Evolutionary conservation across 2,888 invertebrate genomes (phyloP).

Genomic region (Trichacis sp.): DNA sequence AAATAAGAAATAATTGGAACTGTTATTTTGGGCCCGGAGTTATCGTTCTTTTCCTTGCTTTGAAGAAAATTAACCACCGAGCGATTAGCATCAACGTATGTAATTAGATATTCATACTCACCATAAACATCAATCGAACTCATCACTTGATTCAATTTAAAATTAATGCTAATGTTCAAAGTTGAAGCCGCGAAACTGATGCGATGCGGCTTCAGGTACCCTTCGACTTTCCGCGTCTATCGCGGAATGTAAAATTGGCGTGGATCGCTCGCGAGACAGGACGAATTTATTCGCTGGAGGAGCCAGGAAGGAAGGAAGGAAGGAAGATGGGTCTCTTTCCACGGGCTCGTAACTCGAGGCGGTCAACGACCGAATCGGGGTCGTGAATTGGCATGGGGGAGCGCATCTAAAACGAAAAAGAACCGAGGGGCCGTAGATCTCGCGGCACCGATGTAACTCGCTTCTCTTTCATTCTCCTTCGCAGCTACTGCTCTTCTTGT

Average conservation of each 20-base stretch:
- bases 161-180: no score
- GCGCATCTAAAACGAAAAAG: constrained; percentile 53
- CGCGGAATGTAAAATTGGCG: background rate
- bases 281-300: constrained; percentile 15
- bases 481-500: constrained; percentile 15
- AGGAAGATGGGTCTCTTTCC: constrained; percentile 12
- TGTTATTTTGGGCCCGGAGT: no score
- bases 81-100: no score
- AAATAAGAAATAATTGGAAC: no score
- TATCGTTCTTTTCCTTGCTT: no score
- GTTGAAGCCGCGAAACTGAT: no score
- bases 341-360: constrained; percentile 11
- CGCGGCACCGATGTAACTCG: constrained; percentile 64
- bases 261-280: constrained; percentile 1
- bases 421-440: constrained; percentile 61
- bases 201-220: no score
- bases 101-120: no score
- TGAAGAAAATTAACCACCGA: no score
- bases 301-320: background rate
- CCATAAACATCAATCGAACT: no score
- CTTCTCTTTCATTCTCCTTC: constrained; percentile 15
- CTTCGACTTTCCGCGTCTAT: no score
- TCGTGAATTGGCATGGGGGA: constrained; percentile 49
- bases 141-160: no score
- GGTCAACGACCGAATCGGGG: constrained; percentile 21